These are phyloP conservation scores for Cyrtorhinus lividipennis DNA, from an alignment of 1,140 invertebrate genomes.

Conservation along the genomic window DNA sequence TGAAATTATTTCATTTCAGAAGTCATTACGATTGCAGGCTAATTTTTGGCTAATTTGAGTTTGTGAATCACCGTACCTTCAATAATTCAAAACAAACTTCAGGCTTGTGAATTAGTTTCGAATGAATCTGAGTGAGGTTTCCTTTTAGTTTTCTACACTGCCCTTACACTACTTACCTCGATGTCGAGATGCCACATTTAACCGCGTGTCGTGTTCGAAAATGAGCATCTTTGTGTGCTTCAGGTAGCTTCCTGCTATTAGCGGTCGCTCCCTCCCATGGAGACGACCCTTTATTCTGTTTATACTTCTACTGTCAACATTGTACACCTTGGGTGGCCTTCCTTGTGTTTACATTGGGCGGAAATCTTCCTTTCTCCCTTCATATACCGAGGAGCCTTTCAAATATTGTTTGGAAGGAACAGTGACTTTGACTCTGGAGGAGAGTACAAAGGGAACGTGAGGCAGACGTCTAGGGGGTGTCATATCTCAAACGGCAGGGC, in stretches of 20 bases:
- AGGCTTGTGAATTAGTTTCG: too few relatives aligned
- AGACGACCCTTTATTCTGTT: constrained; percentile 7
- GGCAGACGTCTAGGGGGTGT: not conserved
- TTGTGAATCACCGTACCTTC: too few relatives aligned
- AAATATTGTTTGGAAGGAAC: not conserved
- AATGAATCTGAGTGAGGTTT: too few relatives aligned
- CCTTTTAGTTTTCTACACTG: too few relatives aligned
- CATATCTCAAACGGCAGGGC: not conserved
- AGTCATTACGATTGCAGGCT: too few relatives aligned
- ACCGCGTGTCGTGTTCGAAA: not conserved
- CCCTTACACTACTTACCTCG: too few relatives aligned
- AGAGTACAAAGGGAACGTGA: not conserved
- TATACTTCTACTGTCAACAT: constrained; percentile 4
- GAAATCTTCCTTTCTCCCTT: not conserved
- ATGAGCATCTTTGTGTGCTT: not conserved
- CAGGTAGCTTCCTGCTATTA: constrained; percentile 8
- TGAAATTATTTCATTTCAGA: too few relatives aligned
- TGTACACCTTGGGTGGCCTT: constrained; percentile 1
- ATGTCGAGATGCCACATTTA: too few relatives aligned
- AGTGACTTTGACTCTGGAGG: not conserved
- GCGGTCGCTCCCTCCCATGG: not conserved
- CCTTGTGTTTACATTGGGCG: not conserved
- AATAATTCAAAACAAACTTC: too few relatives aligned
- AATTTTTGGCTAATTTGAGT: too few relatives aligned
- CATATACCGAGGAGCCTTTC: not conserved